Conservation (phyloP, 2,113 vertebrate species). For the Prietella phreatophila region DNA sequence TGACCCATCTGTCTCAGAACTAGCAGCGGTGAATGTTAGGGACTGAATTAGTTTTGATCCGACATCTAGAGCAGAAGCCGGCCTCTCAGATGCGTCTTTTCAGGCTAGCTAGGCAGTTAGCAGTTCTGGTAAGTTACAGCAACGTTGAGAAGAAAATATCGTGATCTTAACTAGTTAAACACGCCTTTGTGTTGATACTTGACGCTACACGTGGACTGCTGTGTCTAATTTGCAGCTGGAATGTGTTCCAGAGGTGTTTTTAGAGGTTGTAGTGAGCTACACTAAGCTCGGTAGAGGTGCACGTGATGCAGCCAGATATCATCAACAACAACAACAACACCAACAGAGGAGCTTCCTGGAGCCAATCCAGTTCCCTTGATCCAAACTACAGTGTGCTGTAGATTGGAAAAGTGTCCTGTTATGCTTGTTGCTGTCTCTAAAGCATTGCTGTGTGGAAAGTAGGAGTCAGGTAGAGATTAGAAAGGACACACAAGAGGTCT, state of each 20-base stretch:
- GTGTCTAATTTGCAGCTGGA: background rate
- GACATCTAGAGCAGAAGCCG: background rate
- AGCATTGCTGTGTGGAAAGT: background rate
- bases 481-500: slow-evolving; percentile 26
- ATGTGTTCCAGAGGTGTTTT: too few species aligned
- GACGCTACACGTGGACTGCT: background rate
- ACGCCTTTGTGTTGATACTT: background rate
- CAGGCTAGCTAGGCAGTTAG: slow-evolving; percentile 7
- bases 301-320: background rate
- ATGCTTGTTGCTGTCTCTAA: background rate
- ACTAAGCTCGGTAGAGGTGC: background rate
- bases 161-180: background rate
- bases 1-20: background rate
- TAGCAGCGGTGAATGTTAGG: background rate
- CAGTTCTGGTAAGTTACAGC: background rate
- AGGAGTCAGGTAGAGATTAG: slow-evolving; percentile 41
- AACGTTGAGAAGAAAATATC: background rate
- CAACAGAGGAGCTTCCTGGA: background rate
- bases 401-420: background rate
- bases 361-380: slow-evolving; percentile 7
- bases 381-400: background rate
- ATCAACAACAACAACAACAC: background rate
- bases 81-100: background rate
- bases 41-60: background rate
- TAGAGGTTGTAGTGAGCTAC: background rate